Base-by-base conservation (phyloP, 2,888 invertebrate species). In the Drosophila robusta region DNA sequence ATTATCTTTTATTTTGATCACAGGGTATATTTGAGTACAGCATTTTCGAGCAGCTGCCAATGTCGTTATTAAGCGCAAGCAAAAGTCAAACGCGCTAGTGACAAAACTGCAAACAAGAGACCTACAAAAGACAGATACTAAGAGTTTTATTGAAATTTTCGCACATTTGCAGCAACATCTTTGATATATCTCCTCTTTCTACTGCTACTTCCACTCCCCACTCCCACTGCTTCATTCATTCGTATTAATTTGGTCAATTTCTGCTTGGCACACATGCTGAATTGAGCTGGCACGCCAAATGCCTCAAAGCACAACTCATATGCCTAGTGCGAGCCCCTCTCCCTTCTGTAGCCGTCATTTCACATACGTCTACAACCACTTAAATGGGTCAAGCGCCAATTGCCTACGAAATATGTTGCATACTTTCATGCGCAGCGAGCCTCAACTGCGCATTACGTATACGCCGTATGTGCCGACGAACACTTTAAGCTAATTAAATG, bases 221-320 rank as follows among this genome's bases (percentile, higher is more conserved):
- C 29, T 24, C 4, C 26, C 26, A 6, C 34, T 29, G 11, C 49
- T 39, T 36, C 18, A 55, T 18, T 38, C 39, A 42, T 62, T 64
- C 83, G 63, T 80, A 75, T 83, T 84, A 83, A 87, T 89, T 88
- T 86, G 80, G 68, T 75, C 80, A 80, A 83, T 89, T 84, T 75
- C 69, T 80, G 75, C 65, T 14, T 39, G 11, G 50, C 29, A 14
- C 29, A 12, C 26, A 16, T 26, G 22, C 29, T 44, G 36, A 64
- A 47, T 32, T 24, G 36, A 50, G 36, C 47, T 55, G 49, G 26
- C 56, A 49, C 44, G 49, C 45, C 36, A 14, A 54, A 34, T 45
- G 67, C 18, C 50, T 57, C 47, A 47, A 22, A 26, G 32, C 16
- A 14, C 8, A 22, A 22, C 22, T 34, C n/a, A 39, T 24, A 29